Base-by-base conservation (phyloP, 2,797 vertebrate species). In the Helostoma temminkii region DNA sequence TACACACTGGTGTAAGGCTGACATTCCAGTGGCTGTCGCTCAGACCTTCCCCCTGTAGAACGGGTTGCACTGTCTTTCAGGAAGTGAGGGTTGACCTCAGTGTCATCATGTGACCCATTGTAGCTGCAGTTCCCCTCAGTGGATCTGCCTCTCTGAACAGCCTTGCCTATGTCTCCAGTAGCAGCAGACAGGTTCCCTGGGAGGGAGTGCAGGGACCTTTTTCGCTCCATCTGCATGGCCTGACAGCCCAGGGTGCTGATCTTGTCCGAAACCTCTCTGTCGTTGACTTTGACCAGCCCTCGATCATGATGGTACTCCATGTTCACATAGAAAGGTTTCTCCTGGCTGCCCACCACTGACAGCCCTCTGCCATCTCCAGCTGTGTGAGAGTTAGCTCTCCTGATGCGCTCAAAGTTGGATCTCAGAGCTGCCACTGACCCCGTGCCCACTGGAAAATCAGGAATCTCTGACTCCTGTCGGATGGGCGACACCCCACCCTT, bases 191-290 rank as follows among this genome's bases (percentile, higher is more conserved):
- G 78, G 81, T 92, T 91, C 26, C 90, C 91, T 7, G 94, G 92
- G 7, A 95, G 83, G 0, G 94, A 95, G 71, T 95, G 93, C 34
- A 95, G 83, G 52, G 95, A 95, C 74, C 95, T 94, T 72, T 95
- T 96, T 10, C 96, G 95, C 79, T 98, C 97, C 93, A 98, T 95
- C 89, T 97, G 96, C 96, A 98, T 96, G 86, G 97, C 97, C 87
- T 97, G 97, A 74, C 93, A 95, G 32, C 97, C 97, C 63, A 98
- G 92, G 4, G 93, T 94, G 86, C 96, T 95, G 88, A 98, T 96
- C 68, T 94, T 95, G 74, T 98, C 96, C 0, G 96, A 97, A 61
- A 98, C 96, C 6, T 97, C 96, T 43, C 93, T 94, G 90, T 97
- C 96, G 0, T 96, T 98, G 83, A 98, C 96, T 85, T 94, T 95